Evolutionary conservation across 2,113 vertebrate genomes (phyloP), one percentile per base, ranked within the genome.

Genomic region (Vireo altiloquus): DNA sequence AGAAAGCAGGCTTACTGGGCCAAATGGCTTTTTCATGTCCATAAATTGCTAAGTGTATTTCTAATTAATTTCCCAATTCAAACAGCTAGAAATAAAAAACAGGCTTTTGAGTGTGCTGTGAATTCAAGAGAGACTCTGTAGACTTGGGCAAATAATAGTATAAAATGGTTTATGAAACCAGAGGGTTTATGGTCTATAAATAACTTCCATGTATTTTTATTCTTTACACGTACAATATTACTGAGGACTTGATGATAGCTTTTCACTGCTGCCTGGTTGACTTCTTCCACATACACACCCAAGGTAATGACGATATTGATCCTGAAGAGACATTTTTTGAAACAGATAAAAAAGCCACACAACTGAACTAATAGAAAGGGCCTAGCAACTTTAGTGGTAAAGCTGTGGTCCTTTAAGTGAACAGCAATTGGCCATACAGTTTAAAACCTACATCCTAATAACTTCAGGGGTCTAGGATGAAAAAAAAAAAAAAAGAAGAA

Each of bases 291-390:
- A 93, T 76, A 95, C 91, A 94, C 89, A 92, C 95, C 76, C 97
- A 96, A 96, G 94, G 96, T 98, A 98, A 98, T 98, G 93, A 97
- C 50, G 70, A 97, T 98, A 98, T 97, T 96, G 97, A 98, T 98
- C 97, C 90, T 85, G 89, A 97, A 97, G 93, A 97, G 89, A 96
- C 82, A 96, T 91, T 96, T 97, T 98, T 97, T 91, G 94, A 97
- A 87, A 95, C 90, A 94, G 95, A 96, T 97, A 95, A 97, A 98
- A 92, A 94, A 97, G 74, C 80, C 93, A 94, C 87, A 87, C 76
- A 92, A 90, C 83, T 94, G 88, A 75, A 92, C 92, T 97, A 97
- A 97, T 70, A 94, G 77, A 96, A 83, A 74, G 95, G 95, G 49
- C 89, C 92, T 96, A 95, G 94, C 89, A 98, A 97, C 83, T 89